Percentiles rank a stretch among this genome's conserved stretches.
phyloP scores from a whole-genome alignment of 2,888 invertebrate species.

The Tetanocera ferruginea region DNA sequence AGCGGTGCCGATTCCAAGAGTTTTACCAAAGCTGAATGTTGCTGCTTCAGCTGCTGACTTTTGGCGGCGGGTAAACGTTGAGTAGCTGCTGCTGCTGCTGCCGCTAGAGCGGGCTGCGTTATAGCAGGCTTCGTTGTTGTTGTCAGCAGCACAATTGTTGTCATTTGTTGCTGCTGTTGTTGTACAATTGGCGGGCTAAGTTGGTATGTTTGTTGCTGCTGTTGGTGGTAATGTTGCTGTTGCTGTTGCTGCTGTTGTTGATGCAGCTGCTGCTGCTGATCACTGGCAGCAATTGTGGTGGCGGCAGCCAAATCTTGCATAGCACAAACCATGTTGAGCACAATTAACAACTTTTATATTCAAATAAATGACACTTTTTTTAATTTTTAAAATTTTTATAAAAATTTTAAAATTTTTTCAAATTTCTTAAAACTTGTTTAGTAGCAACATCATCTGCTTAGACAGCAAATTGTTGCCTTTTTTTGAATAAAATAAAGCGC shows the following conservation, averaged over 20 bases:
- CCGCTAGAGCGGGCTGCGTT: constrained; percentile 51
- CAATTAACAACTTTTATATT: constrained; percentile 29
- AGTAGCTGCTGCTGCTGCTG: constrained; percentile 47
- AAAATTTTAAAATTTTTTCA: constrained; percentile 48
- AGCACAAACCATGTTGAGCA: constrained; percentile 68
- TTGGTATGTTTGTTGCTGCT: constrained; percentile 48
- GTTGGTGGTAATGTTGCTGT: constrained; percentile 48
- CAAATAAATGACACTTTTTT: constrained; percentile 15
- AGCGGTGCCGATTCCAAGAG: constrained; percentile 74
- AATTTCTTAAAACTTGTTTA: constrained; percentile 59
- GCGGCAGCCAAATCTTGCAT: constrained; percentile 64
- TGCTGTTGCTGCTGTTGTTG: constrained; percentile 46
- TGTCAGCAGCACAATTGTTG: constrained; percentile 61
- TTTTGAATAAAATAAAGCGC: too few species aligned
- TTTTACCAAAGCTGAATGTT: constrained; percentile 77
- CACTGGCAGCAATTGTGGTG: constrained; percentile 47
- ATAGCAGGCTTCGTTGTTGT: constrained; percentile 48
- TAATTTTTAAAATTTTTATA: constrained; percentile 45
- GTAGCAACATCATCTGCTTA: constrained; percentile 63
- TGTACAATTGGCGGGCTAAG: constrained; percentile 21
- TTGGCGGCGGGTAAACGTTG: constrained; percentile 50
- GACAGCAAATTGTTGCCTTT: too few species aligned
- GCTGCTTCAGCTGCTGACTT: constrained; percentile 72
- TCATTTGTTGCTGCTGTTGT: constrained; percentile 52
- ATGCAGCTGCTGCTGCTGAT: constrained; percentile 54